A percentile compares a stretch with the other conserved stretches of the same genome.
These are phyloP conservation scores for Plusia festucae DNA, from an alignment of 2,888 invertebrate species.

Conservation along the genomic window DNA sequence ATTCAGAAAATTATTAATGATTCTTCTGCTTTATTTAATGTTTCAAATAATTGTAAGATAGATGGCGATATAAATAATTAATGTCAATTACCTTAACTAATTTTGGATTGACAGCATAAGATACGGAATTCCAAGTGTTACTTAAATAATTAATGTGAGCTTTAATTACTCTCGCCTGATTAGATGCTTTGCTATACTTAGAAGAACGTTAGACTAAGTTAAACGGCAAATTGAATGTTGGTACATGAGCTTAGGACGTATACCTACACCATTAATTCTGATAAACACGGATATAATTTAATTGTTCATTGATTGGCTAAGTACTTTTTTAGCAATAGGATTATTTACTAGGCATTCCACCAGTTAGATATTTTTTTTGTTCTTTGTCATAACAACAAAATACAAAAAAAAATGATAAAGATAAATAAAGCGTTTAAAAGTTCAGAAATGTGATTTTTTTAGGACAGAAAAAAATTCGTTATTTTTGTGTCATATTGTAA, in stretches of 20 bases:
- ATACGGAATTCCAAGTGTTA: not conserved
- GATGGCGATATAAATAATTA: not conserved
- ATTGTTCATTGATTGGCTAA: too few relatives aligned
- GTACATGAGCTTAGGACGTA: slow-evolving; percentile 23
- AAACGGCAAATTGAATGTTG: slow-evolving; percentile 41
- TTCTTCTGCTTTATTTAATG: not conserved
- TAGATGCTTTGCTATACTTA: slow-evolving; percentile 33
- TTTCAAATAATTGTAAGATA: not conserved
- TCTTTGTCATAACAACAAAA: too few relatives aligned
- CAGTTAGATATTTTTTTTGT: too few relatives aligned
- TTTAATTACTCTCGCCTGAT: slow-evolving; percentile 34
- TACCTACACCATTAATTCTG: slow-evolving; percentile 19
- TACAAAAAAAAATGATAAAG: too few relatives aligned
- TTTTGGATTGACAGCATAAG: not conserved
- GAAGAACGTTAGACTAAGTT: slow-evolving; percentile 43
- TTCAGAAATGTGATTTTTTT: too few relatives aligned
- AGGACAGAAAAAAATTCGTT: too few relatives aligned
- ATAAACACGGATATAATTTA: too few relatives aligned
- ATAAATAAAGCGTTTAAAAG: too few relatives aligned
- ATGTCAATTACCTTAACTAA: not conserved
- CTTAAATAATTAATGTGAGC: slow-evolving; percentile 30
- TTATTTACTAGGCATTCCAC: too few relatives aligned
- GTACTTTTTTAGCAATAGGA: too few relatives aligned
- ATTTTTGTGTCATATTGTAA: too few relatives aligned
- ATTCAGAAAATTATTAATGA: not conserved